Conservation (phyloP, 2,888 invertebrate genomes). For the Dorcus hopei region DNA sequence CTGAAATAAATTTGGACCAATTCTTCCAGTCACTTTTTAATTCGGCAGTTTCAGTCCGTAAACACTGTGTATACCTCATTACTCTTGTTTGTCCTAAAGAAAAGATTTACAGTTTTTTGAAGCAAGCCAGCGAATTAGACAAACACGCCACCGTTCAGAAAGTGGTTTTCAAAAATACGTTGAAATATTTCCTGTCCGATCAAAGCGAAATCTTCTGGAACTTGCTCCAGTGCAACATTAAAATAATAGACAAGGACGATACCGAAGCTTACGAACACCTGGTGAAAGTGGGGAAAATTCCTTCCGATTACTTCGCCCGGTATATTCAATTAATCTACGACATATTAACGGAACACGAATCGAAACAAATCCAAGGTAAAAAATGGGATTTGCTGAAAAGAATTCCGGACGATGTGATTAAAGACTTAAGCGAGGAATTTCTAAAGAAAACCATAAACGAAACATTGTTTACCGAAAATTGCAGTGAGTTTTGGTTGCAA, state of each 20-base stretch:
- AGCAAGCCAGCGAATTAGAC: background rate
- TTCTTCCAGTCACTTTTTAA: slow-evolving; percentile 3
- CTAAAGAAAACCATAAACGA: no score
- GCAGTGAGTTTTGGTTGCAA: no score
- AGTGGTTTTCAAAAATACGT: background rate
- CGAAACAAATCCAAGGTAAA: no score
- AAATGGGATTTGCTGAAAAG: no score
- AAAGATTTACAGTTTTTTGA: background rate
- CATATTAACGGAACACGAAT: no score
- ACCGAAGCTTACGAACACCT: background rate
- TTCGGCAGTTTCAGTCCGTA: slow-evolving; percentile 11
- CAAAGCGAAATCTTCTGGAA: slow-evolving; percentile 11
- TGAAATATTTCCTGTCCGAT: background rate
- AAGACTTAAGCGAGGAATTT: no score
- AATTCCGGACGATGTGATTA: no score
- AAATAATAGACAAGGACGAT: no score
- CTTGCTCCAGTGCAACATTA: background rate
- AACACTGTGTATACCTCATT: slow-evolving; percentile 11
- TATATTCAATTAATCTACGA: no score
- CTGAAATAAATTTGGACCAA: slow-evolving; percentile 2
- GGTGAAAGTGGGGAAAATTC: background rate
- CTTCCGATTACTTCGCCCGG: no score
- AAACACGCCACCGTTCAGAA: background rate
- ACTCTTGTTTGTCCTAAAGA: background rate
- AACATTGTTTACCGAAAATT: no score